phyloP scores from a whole-genome alignment of 2,888 invertebrate genomes.

The Alitta virens region DNA sequence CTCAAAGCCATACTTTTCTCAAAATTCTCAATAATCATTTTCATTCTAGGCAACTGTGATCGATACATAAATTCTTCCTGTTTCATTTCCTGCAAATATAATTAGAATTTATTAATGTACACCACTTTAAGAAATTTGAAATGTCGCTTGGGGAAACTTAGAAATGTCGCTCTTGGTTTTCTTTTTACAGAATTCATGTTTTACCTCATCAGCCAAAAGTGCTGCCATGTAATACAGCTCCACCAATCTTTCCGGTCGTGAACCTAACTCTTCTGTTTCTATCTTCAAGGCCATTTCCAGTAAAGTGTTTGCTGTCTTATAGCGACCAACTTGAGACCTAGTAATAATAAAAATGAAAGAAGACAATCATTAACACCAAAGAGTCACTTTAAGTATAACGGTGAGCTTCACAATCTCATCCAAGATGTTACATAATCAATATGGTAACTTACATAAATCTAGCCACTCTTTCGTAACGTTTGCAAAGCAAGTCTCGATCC shows the following conservation, averaged over 20 bases:
- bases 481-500: conserved; percentile 2
- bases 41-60: conserved; percentile 23
- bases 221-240: conserved; percentile 51
- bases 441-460: conserved; percentile 11
- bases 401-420: too few relatives aligned
- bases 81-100: conserved; percentile 22
- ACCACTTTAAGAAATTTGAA: too few relatives aligned
- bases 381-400: too few relatives aligned
- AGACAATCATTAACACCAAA: too few relatives aligned
- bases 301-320: conserved; percentile 46
- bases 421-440: too few relatives aligned
- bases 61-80: conserved; percentile 26
- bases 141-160: too few relatives aligned
- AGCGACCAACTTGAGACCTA: conserved; percentile 51
- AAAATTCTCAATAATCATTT: conserved; percentile 19
- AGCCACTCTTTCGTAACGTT: neutral
- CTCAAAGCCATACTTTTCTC: conserved; percentile 6
- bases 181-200: too few relatives aligned
- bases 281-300: conserved; percentile 48
- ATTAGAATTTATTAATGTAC: too few relatives aligned
- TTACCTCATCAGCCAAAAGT: conserved; percentile 51
- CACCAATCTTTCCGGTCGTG: conserved; percentile 48
- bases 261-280: conserved; percentile 50
- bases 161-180: too few relatives aligned
- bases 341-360: too few relatives aligned